Conservation (phyloP, 1,140 invertebrate species). For the Cheumatopsyche charites region DNA sequence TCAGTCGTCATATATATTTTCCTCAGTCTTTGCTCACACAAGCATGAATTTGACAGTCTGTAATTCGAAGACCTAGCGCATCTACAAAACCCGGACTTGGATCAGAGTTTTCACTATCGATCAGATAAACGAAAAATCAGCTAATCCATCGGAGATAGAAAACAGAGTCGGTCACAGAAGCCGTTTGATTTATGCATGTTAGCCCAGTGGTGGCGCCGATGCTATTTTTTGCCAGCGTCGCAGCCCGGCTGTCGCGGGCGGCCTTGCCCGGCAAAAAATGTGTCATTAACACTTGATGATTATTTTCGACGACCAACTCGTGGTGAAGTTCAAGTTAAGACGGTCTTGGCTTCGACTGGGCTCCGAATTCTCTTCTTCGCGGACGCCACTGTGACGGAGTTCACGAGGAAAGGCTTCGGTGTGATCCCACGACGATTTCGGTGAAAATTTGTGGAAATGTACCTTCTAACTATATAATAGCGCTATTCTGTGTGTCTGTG, state of each 20-base stretch:
- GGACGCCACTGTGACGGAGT: not conserved
- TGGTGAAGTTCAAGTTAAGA: slow-evolving; percentile 12
- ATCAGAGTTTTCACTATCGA: no score
- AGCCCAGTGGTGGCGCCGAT: not conserved
- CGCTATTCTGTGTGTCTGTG: no score
- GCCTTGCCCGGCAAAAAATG: slow-evolving; percentile 34
- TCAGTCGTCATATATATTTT: no score
- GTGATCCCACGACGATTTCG: not conserved
- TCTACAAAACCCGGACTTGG: no score
- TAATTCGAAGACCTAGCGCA: no score
- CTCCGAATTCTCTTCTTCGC: no score
- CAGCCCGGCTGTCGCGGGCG: slow-evolving; percentile 3
- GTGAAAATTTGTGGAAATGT: no score
- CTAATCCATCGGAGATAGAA: slow-evolving; percentile 33
- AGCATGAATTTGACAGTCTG: no score
- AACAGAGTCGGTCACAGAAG: slow-evolving; percentile 2
- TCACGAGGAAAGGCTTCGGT: not conserved
- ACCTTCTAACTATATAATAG: no score
- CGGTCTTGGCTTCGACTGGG: no score
- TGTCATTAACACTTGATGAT: slow-evolving; percentile 35
- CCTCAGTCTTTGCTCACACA: no score
- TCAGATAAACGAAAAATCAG: slow-evolving; percentile 18
- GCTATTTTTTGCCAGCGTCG: no score
- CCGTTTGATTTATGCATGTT: not conserved
- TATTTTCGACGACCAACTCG: slow-evolving; percentile 15